A percentile compares a stretch with the other conserved stretches of the same genome.
Conservation (phyloP, 1,140 invertebrate genomes). For the Prorops nasuta region DNA sequence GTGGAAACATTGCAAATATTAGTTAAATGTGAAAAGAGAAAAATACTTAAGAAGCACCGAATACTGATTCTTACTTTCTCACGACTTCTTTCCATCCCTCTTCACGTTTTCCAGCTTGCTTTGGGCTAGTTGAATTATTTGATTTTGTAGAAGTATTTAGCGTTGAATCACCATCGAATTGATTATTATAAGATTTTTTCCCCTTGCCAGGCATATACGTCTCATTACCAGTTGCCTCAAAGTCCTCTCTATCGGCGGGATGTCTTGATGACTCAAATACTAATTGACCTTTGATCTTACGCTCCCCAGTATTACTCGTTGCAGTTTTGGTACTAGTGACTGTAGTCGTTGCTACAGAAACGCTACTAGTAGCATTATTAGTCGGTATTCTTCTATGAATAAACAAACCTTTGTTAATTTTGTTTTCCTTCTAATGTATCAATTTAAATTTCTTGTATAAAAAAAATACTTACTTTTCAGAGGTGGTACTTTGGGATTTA, state of each 20-base stretch:
- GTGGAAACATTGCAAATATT: neutral
- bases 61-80: slow-evolving; percentile 64
- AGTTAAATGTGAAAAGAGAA: slow-evolving; percentile 11
- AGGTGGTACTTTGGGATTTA: slow-evolving; percentile 31
- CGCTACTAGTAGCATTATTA: slow-evolving; percentile 21
- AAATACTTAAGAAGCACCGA: neutral
- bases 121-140: slow-evolving; percentile 64
- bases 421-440: too few relatives aligned
- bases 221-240: slow-evolving; percentile 68
- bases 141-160: slow-evolving; percentile 41
- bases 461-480: slow-evolving; percentile 49
- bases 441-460: slow-evolving; percentile 5
- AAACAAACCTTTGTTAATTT: too few relatives aligned
- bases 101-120: slow-evolving; percentile 74
- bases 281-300: slow-evolving; percentile 55
- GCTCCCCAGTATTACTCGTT: slow-evolving; percentile 35
- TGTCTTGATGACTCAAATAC: slow-evolving; percentile 63
- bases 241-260: slow-evolving; percentile 68
- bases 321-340: slow-evolving; percentile 25
- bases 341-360: slow-evolving; percentile 16
- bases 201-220: slow-evolving; percentile 58
- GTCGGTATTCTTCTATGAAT: slow-evolving; percentile 29
- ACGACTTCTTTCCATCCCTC: slow-evolving; percentile 98
- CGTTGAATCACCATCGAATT: slow-evolving; percentile 49
- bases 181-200: slow-evolving; percentile 54